Evolutionary conservation across 1,140 invertebrate species (phyloP), one percentile per base, ranked within the genome.

Genomic region (Lepidurus packardi): DNA sequence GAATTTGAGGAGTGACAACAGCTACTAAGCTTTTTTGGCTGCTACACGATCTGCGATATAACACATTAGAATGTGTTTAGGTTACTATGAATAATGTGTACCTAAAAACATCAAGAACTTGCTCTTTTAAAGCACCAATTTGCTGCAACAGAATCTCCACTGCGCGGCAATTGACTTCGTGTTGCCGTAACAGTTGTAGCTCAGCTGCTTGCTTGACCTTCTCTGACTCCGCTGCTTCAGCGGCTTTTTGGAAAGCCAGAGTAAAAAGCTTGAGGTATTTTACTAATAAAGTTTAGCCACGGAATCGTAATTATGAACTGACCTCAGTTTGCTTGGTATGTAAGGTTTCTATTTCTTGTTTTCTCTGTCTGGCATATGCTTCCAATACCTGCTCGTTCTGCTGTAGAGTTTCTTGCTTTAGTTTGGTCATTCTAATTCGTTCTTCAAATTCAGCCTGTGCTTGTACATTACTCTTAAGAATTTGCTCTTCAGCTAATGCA

Each of bases 311-410:
- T 65, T n/a, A 13, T 16, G 6, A 16, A 65, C 16, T 65, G 0
- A 65, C 53, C 21, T 65, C 53, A 1, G 53, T 65, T 65, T 65
- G 53, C 21, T 65, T 65, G 13, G 16, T 65, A 21, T 65, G 53
- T 16, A 65, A 65, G 16, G 53, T 21, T 65, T 65, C 53, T 7
- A 65, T 65, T 16, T 65, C 53, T 21, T n/a, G 13, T 65, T 65
- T 65, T 65, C 53, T 65, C 21, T 65, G 53, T 65, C 53, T 65
- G 1, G 53, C 53, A 65, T 65, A 65, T n/a, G 53, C 53, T 65
- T 65, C 53, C 53, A 65, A 65, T n/a, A n/a, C 53, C 53, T 65
- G 53, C 2, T 65, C 53, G 16, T 13, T 65, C 21, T 65, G 53
- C 13, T 65, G 53, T 7, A 65, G 21, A 16, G 53, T 65, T n/a